Evolutionary conservation across 2,113 vertebrate genomes (phyloP).

Genomic region (Merops nubicus): DNA sequence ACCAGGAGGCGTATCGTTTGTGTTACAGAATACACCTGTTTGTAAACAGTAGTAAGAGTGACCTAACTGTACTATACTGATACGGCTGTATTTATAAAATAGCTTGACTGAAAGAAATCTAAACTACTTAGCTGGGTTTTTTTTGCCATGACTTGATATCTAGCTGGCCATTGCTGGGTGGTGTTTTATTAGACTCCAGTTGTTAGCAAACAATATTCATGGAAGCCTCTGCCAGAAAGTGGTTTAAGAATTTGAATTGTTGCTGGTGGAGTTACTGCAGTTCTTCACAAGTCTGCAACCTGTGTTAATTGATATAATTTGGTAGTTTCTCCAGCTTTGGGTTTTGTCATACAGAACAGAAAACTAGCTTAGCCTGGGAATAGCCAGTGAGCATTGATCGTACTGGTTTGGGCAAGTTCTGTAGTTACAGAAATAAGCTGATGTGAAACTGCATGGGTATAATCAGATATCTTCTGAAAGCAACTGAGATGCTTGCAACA

Average conservation of each 20-base stretch:
- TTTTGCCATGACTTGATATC: not conserved
- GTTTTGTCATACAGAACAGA: not conserved
- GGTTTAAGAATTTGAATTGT: not conserved
- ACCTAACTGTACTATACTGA: not conserved
- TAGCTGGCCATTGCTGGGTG: not conserved
- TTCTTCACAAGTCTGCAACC: not conserved
- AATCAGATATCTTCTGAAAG: conserved; percentile 56
- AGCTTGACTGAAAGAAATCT: not conserved
- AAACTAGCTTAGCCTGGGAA: not conserved
- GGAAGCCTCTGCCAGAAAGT: not conserved
- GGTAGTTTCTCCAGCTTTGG: not conserved
- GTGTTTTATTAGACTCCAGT: not conserved
- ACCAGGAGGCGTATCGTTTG: not conserved
- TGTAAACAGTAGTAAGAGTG: not conserved
- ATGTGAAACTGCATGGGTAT: conserved; percentile 36
- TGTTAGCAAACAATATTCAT: not conserved
- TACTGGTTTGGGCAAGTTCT: not conserved
- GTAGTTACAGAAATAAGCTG: conserved; percentile 1
- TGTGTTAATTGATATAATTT: not conserved
- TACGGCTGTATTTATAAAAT: not conserved
- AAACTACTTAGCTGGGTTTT: not conserved
- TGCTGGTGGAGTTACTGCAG: not conserved
- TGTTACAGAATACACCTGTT: not conserved
- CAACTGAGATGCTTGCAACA: conserved; percentile 47
- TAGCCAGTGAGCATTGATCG: not conserved